These are phyloP conservation scores for Zosterops borbonicus DNA, from an alignment of 2,113 vertebrate species.

Conservation along the genomic window DNA sequence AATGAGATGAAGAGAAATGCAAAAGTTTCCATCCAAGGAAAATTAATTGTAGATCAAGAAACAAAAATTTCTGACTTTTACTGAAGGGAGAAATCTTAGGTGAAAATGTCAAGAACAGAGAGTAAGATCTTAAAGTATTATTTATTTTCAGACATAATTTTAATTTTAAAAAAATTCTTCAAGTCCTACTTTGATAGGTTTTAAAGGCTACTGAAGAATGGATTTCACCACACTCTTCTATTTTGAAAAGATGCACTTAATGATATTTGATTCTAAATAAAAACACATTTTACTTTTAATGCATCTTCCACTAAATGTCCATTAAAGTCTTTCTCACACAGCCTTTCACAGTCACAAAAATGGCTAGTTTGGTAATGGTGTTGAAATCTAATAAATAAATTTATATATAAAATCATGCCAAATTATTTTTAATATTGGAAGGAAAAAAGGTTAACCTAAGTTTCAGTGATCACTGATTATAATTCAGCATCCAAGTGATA, in stretches of 20 bases:
- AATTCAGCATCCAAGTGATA: background rate
- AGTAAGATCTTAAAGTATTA: background rate
- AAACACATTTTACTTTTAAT: background rate
- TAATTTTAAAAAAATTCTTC: background rate
- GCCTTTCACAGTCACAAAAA: background rate
- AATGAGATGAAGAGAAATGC: background rate
- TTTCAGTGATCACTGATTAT: background rate
- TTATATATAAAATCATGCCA: background rate
- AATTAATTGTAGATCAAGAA: background rate
- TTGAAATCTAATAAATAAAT: background rate
- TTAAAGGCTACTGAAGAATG: background rate
- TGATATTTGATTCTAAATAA: background rate
- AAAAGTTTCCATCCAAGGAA: background rate
- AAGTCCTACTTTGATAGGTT: background rate
- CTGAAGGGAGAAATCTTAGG: background rate
- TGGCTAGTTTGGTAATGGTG: background rate
- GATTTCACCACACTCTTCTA: fast-evolving
- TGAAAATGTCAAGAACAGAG: background rate
- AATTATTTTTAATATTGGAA: background rate
- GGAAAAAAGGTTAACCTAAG: background rate
- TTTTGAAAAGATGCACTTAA: background rate
- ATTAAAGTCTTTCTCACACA: background rate
- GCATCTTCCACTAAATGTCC: background rate
- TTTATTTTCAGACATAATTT: background rate
- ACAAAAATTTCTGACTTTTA: background rate